Conservation (phyloP, 2,113 vertebrate genomes). For the Trichomycterus rosablanca region DNA sequence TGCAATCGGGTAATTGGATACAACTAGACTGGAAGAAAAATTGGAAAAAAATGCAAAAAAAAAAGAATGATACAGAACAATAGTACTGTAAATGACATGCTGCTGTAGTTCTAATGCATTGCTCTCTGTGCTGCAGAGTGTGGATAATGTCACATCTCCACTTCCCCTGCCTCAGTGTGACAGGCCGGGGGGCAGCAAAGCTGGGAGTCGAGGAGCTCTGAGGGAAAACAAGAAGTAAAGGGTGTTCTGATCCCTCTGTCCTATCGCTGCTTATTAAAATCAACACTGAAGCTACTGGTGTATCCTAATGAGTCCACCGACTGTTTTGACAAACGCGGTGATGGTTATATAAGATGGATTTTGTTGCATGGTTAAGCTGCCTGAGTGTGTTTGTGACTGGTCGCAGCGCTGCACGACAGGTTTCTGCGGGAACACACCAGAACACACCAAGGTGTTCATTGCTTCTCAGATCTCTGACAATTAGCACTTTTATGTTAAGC, state of each 20-base stretch:
- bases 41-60: no score
- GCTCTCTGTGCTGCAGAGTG: neutral
- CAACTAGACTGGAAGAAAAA: no score
- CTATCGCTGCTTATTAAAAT: slow-evolving; percentile 20
- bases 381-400: slow-evolving; percentile 18
- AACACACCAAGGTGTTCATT: neutral
- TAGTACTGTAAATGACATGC: no score
- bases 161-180: slow-evolving; percentile 16
- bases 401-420: slow-evolving; percentile 20
- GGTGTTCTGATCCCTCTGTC: slow-evolving; percentile 3
- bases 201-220: slow-evolving; percentile 8
- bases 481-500: no score
- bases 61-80: no score
- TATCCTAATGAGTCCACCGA: slow-evolving; percentile 18
- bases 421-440: no score
- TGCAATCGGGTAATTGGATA: no score
- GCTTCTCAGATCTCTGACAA: neutral
- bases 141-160: slow-evolving; percentile 12
- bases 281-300: slow-evolving; percentile 3
- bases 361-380: slow-evolving; percentile 1
- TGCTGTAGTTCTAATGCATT: no score
- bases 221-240: slow-evolving; percentile 22
- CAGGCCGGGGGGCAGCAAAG: slow-evolving; percentile 6
- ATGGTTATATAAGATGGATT: slow-evolving; percentile 20
- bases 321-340: slow-evolving; percentile 25